Evolutionary conservation across 2,113 vertebrate species (phyloP), one percentile per base, ranked within the genome.

Genomic region (Carollia perspicillata): DNA sequence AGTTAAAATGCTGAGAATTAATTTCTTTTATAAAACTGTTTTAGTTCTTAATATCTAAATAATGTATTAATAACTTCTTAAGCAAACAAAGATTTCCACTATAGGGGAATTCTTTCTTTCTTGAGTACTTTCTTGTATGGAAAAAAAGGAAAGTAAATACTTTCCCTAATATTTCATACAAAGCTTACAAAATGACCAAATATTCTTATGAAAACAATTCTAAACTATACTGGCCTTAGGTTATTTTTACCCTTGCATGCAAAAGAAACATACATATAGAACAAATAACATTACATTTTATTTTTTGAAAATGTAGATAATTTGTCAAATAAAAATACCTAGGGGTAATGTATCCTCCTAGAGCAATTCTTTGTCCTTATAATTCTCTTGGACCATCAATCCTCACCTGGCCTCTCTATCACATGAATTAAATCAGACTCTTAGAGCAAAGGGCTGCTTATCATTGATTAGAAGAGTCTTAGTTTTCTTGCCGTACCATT

Each of bases 331-430:
- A 88, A 95, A 97, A 96, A 92, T 44, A 75, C 18, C 37, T 4
- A 79, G 47, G 53, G 63, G 53, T 80, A 88, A 88, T 7, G 47
- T 49, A 72, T 42, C 33, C 47, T 75, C 42, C 33, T 37, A 83
- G 65, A 79, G 28, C n/a, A 95, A 74, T 72, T 97, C 58, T 93
- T 79, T 95, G 66, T 78, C 80, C 78, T 96, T 89, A 40, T 23
- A 91, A 92, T 87, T 95, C 60, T 93, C 75, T 53, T 89, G 60
- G 33, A 83, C 28, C 66, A 90, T 89, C 95, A 97, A 96, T 77
- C 91, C 84, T 95, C 30, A 87, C 77, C 53, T 94, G 88, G 72
- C 40, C 66, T 95, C 71, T 90, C 95, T 92, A 95, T 84, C 84
- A 75, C 16, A 71, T 84, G 79, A 94, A 88, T 68, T 68, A 96